Percentiles rank a stretch among this genome's conserved stretches.
Evolutionary conservation across 2,888 invertebrate species (phyloP).

Genomic region (Scrobipalpa atriplicella): DNA sequence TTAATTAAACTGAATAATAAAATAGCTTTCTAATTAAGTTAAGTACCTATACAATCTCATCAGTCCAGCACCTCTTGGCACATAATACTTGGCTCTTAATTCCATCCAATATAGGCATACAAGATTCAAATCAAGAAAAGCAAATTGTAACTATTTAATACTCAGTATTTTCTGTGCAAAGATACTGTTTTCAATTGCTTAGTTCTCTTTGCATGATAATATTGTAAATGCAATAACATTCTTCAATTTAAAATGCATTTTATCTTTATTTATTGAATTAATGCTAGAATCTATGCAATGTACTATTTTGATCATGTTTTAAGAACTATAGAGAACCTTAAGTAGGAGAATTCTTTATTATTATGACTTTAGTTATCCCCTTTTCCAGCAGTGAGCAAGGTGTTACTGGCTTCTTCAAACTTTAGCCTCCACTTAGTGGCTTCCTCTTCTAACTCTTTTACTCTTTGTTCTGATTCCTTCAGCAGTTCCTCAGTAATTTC

Average conservation of each 20-base stretch:
- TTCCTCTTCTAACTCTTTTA: slow-evolving; percentile 46
- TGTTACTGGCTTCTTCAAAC: slow-evolving; percentile 49
- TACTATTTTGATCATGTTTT: background rate
- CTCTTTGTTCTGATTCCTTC: slow-evolving; percentile 42
- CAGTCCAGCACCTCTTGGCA: background rate
- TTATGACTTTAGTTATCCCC: slow-evolving; percentile 47
- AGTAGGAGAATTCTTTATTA: too few relatives aligned
- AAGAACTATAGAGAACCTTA: too few relatives aligned
- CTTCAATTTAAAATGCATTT: too few relatives aligned
- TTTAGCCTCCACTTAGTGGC: slow-evolving; percentile 56
- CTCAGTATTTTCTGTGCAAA: too few relatives aligned
- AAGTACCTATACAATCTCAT: background rate
- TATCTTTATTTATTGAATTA: background rate
- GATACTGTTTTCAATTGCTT: too few relatives aligned
- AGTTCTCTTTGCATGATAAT: too few relatives aligned
- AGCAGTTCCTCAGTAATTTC: slow-evolving; percentile 40
- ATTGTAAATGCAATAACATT: too few relatives aligned
- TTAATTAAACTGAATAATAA: background rate
- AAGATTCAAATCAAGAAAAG: too few relatives aligned
- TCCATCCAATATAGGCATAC: too few relatives aligned
- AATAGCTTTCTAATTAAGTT: background rate
- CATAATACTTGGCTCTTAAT: background rate
- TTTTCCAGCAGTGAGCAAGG: slow-evolving; percentile 37
- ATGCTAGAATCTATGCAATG: background rate
- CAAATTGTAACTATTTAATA: too few relatives aligned